Conservation (phyloP, 2,888 invertebrate species). For the Aporophyla lueneburgensis region DNA sequence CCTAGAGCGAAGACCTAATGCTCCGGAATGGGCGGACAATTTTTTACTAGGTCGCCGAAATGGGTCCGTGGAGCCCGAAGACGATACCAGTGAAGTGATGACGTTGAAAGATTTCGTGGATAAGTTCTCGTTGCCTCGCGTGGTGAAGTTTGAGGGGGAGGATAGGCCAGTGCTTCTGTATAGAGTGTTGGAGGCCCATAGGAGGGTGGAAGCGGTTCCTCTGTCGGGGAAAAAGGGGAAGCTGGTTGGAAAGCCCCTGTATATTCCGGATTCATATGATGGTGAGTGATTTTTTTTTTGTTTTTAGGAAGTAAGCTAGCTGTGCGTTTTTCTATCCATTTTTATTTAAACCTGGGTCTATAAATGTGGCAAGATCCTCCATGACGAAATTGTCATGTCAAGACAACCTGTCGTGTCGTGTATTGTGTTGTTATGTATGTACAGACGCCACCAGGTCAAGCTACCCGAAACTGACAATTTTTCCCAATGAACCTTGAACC, state of each 20-base stretch:
- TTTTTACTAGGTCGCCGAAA: conserved; percentile 84
- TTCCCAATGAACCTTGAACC: no score
- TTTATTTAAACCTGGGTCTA: background rate
- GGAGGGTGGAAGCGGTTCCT: conserved; percentile 92
- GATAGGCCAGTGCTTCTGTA: conserved; percentile 92
- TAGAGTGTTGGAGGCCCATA: conserved; percentile 91
- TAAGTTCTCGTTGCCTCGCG: conserved; percentile 91
- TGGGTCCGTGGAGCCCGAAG: conserved; percentile 86
- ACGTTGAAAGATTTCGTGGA: conserved; percentile 91
- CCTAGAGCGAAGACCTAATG: conserved; percentile 79
- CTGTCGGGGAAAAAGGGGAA: conserved; percentile 90
- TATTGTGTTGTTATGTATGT: no score
- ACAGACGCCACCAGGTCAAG: no score
- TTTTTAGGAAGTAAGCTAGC: background rate
- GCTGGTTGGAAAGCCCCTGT: conserved; percentile 90
- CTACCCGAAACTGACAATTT: no score
- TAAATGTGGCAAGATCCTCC: no score
- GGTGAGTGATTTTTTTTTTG: conserved; percentile 84
- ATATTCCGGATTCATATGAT: conserved; percentile 93
- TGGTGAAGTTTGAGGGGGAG: conserved; percentile 90
- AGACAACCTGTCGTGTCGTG: no score
- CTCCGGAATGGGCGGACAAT: conserved; percentile 88
- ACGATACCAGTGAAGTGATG: conserved; percentile 87
- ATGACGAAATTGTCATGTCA: no score
- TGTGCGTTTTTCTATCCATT: background rate